Evolutionary conservation across 1,140 invertebrate genomes (phyloP).

Genomic region (Tetraneura akinire): DNA sequence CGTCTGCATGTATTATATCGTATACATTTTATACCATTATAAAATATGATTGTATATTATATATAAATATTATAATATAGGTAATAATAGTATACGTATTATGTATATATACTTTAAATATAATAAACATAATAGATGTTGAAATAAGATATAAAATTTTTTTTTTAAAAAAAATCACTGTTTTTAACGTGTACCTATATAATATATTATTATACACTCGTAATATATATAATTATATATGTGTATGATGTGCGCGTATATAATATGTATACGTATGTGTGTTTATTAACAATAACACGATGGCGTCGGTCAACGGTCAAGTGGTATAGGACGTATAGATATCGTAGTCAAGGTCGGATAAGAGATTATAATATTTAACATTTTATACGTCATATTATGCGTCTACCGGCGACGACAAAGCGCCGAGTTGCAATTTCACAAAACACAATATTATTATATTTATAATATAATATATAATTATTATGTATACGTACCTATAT

Average conservation of each 20-base stretch:
- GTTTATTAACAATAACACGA: not conserved
- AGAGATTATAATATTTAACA: not conserved
- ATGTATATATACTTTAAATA: too few species aligned
- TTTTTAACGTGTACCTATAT: not conserved
- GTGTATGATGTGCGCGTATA: too few species aligned
- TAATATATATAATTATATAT: not conserved
- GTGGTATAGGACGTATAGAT: not conserved
- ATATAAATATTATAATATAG: too few species aligned
- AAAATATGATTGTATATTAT: too few species aligned
- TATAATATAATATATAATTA: not conserved
- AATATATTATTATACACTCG: too few species aligned
- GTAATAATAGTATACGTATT: too few species aligned
- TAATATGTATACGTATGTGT: not conserved
- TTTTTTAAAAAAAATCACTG: conserved; percentile 3
- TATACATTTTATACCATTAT: too few species aligned
- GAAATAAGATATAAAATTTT: too few species aligned
- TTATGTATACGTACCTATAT: too few species aligned
- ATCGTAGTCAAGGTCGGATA: conserved; percentile 24
- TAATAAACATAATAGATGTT: too few species aligned
- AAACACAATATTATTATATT: not conserved
- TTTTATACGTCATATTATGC: not conserved
- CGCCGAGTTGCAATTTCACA: conserved; percentile 1
- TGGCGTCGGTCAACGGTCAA: conserved; percentile 29
- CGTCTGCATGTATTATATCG: too few species aligned
- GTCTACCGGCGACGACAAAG: not conserved